Conservation (phyloP, 2,113 vertebrate genomes). For the Arenaria interpres region DNA sequence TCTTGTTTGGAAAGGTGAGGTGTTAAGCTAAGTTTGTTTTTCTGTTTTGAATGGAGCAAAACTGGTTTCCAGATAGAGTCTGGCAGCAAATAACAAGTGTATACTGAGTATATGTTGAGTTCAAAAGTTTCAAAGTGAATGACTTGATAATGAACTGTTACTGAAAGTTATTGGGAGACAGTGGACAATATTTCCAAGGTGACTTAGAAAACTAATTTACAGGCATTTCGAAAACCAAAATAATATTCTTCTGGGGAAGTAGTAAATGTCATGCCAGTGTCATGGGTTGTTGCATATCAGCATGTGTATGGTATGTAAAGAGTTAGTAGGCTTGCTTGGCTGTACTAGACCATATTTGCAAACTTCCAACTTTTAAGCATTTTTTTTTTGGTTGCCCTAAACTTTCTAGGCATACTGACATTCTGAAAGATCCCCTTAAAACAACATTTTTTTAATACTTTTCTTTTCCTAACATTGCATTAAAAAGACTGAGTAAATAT, state of each 20-base stretch:
- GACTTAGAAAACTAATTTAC: not conserved
- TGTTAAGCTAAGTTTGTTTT: not conserved
- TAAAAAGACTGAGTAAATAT: not conserved
- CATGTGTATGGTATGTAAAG: not conserved
- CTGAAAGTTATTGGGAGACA: not conserved
- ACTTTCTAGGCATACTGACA: not conserved
- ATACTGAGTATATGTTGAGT: accelerated
- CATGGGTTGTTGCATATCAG: not conserved
- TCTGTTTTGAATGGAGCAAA: not conserved
- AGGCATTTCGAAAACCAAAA: not conserved
- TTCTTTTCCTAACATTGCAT: no score
- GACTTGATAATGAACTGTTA: not conserved
- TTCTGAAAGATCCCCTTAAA: not conserved
- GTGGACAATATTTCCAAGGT: not conserved
- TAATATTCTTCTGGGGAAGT: not conserved
- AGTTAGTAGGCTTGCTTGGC: not conserved
- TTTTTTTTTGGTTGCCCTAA: not conserved
- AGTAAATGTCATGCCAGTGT: not conserved
- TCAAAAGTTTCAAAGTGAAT: not conserved
- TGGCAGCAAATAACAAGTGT: not conserved
- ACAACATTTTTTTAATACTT: accelerated
- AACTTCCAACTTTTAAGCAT: not conserved
- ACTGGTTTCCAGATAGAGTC: not conserved
- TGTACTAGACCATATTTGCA: not conserved
- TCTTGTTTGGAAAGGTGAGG: not conserved